Conservation (phyloP, 1,140 invertebrate species). For the Trissolcus basalis region DNA sequence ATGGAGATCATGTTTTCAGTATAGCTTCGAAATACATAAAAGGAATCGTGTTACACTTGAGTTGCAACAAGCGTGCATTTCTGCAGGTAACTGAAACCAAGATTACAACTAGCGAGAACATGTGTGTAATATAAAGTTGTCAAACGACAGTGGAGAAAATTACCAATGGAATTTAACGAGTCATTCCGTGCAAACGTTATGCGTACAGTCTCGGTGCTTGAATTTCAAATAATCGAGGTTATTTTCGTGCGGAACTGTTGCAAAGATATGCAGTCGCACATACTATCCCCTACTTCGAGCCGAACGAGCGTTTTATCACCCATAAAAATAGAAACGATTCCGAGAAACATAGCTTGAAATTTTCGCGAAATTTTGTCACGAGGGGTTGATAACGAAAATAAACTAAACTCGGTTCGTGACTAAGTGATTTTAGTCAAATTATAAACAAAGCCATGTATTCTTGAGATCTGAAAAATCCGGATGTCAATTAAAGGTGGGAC, state of each 20-base stretch:
- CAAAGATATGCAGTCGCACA: slow-evolving; percentile 11
- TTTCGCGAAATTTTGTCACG: slow-evolving; percentile 10
- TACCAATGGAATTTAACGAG: slow-evolving; percentile 53
- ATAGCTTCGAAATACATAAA: slow-evolving; percentile 39
- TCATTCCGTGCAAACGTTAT: slow-evolving; percentile 29
- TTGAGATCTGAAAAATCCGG: too few species aligned
- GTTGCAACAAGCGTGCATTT: slow-evolving; percentile 12
- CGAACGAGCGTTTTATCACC: slow-evolving; percentile 30
- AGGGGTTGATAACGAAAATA: slow-evolving; percentile 15
- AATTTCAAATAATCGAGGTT: slow-evolving; percentile 46
- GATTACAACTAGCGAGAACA: slow-evolving; percentile 37
- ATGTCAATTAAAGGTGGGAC: too few species aligned
- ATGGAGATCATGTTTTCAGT: slow-evolving; percentile 38
- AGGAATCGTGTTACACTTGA: slow-evolving; percentile 40
- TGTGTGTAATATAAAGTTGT: slow-evolving; percentile 46
- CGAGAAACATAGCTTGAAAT: slow-evolving; percentile 23
- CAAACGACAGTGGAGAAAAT: slow-evolving; percentile 47
- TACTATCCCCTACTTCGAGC: slow-evolving; percentile 9
- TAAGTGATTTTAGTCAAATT: too few species aligned
- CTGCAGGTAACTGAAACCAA: slow-evolving; percentile 34
- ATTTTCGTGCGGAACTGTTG: slow-evolving; percentile 39
- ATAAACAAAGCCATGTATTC: too few species aligned
- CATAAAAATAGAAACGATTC: slow-evolving; percentile 50
- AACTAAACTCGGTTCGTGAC: too few species aligned
- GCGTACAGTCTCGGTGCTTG: slow-evolving; percentile 34